These are phyloP conservation scores for Columba guinea DNA, from an alignment of 2,797 vertebrate species.

Conservation along the genomic window DNA sequence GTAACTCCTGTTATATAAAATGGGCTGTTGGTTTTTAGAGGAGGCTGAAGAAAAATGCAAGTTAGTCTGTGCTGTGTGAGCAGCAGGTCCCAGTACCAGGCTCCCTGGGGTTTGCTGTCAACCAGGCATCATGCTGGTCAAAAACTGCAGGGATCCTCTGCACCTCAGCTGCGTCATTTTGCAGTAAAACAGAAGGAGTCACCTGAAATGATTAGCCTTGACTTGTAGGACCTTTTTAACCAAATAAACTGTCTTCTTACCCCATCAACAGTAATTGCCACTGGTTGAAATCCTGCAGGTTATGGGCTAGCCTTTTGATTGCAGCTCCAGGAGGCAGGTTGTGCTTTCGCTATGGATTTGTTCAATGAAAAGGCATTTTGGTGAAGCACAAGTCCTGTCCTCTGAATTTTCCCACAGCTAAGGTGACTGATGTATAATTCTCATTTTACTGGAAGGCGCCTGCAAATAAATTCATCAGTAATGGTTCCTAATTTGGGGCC, in stretches of 20 bases:
- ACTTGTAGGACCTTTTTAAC: background rate
- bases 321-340: background rate
- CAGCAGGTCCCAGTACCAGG: background rate
- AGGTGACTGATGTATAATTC: background rate
- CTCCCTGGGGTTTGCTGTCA: background rate
- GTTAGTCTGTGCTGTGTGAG: background rate
- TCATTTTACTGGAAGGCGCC: background rate
- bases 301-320: background rate
- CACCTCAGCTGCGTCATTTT: background rate
- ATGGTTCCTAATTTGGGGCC: background rate
- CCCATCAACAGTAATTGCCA: background rate
- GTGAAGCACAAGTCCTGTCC: background rate
- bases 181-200: background rate
- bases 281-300: background rate
- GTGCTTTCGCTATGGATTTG: background rate
- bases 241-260: background rate
- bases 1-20: background rate
- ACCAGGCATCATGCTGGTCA: fast-evolving
- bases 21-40: background rate
- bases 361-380: background rate
- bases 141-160: background rate
- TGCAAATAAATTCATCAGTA: background rate
- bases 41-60: background rate
- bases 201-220: background rate
- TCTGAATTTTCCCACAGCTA: background rate